phyloP scores from a whole-genome alignment of 2,113 vertebrate species.

The Sylvietta virens region DNA sequence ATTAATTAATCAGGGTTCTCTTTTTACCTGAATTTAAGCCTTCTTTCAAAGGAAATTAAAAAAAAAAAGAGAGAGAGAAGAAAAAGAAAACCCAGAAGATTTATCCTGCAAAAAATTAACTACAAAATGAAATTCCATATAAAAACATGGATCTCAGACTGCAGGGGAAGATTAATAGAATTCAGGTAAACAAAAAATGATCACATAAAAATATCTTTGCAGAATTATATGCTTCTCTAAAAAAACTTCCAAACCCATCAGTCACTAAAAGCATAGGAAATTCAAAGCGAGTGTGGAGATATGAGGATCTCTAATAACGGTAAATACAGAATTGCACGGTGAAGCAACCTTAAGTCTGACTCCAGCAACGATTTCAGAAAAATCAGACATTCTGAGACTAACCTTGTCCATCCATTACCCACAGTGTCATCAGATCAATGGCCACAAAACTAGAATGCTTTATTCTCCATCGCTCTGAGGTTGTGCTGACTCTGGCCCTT shows the following conservation, averaged over 20 bases:
- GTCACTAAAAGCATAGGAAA: constrained; percentile 24
- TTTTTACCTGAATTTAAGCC: neutral
- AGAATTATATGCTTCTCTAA: neutral
- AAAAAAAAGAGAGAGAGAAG: neutral
- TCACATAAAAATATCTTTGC: constrained; percentile 8
- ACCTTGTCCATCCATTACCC: constrained; percentile 63
- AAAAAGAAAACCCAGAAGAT: neutral
- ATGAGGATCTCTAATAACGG: neutral
- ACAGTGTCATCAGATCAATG: constrained; percentile 66
- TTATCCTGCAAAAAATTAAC: neutral
- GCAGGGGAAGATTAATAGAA: neutral
- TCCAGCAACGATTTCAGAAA: constrained; percentile 53
- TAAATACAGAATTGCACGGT: constrained; percentile 23
- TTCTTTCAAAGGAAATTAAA: neutral
- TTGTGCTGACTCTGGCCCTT: constrained; percentile 65
- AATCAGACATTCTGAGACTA: constrained; percentile 59
- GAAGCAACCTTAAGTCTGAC: constrained; percentile 52
- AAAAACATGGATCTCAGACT: neutral
- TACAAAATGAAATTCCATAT: neutral
- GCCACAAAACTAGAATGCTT: constrained; percentile 61
- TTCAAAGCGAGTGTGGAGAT: constrained; percentile 2
- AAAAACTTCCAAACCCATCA: constrained; percentile 7
- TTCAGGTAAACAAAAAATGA: constrained; percentile 42
- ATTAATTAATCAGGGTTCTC: neutral
- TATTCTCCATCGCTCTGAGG: constrained; percentile 58